A percentile compares a stretch with the other conserved stretches of the same genome.
Evolutionary conservation across 1,140 invertebrate genomes (phyloP).

Genomic region (Artemia franciscana): DNA sequence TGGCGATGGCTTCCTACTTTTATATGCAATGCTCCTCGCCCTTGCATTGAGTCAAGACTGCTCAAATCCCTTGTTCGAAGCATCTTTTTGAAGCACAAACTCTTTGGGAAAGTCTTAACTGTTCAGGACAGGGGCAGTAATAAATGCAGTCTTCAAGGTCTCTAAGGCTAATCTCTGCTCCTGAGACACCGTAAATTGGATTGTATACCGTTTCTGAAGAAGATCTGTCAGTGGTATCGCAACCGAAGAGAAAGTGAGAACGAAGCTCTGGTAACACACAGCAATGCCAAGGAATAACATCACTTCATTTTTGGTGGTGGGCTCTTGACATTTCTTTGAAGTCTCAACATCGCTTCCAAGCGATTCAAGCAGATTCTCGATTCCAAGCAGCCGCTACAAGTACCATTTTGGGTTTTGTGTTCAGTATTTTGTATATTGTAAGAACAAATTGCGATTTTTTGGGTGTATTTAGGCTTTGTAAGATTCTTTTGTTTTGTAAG

Average conservation of each 20-base stretch:
- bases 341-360: constrained; percentile 13
- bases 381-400: too few species aligned
- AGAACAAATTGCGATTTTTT: too few species aligned
- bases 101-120: background rate
- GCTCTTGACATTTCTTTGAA: constrained; percentile 13
- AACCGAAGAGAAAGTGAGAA: constrained; percentile 16
- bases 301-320: constrained; percentile 19
- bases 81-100: constrained; percentile 4
- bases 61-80: background rate
- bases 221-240: constrained; percentile 14
- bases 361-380: too few species aligned
- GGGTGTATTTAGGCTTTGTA: too few species aligned
- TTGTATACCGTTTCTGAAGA: constrained; percentile 9
- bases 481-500: too few species aligned
- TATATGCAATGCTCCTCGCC: constrained; percentile 17
- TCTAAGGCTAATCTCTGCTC: background rate
- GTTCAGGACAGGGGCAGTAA: background rate
- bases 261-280: constrained; percentile 20
- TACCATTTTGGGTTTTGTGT: too few species aligned
- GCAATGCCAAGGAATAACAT: constrained; percentile 23
- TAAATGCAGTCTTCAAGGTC: background rate
- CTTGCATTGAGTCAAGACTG: constrained; percentile 2
- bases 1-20: constrained; percentile 18
- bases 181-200: background rate
- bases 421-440: too few species aligned